A percentile compares a stretch with the other conserved stretches of the same genome.
phyloP scores from a whole-genome alignment of 1,140 invertebrate species.

The Pomacea maculata region DNA sequence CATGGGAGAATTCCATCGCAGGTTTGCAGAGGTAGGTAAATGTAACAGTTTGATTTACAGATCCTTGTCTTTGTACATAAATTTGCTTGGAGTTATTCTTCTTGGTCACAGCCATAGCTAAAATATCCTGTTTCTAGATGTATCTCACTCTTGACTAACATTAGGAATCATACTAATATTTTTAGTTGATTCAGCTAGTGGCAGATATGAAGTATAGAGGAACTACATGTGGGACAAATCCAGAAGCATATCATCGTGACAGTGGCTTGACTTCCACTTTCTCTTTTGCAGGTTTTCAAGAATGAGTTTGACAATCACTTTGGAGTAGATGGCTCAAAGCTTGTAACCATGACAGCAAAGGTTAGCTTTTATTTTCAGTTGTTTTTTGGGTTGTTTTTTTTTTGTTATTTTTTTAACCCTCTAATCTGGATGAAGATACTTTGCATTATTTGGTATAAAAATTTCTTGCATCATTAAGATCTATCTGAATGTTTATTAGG shows the following conservation, averaged over 20 bases:
- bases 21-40: conserved; percentile 52
- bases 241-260: too few relatives aligned
- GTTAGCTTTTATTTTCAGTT: conserved; percentile 26
- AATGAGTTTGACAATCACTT: conserved; percentile 58
- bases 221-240: too few relatives aligned
- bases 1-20: conserved; percentile 51
- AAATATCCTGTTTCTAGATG: too few relatives aligned
- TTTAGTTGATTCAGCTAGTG: too few relatives aligned
- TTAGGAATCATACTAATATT: too few relatives aligned
- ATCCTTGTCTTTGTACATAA: too few relatives aligned
- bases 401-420: background rate
- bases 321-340: conserved; percentile 56
- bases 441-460: background rate
- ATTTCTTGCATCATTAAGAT: background rate
- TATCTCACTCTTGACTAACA: too few relatives aligned
- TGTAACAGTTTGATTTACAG: too few relatives aligned
- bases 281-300: conserved; percentile 49
- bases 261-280: background rate
- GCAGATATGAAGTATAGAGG: too few relatives aligned
- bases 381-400: background rate
- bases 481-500: conserved; percentile 32
- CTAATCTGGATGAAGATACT: background rate
- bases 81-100: too few relatives aligned
- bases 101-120: too few relatives aligned
- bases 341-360: conserved; percentile 50